Base-by-base conservation (phyloP, 2,797 vertebrate genomes). In the Takifugu rubripes region DNA sequence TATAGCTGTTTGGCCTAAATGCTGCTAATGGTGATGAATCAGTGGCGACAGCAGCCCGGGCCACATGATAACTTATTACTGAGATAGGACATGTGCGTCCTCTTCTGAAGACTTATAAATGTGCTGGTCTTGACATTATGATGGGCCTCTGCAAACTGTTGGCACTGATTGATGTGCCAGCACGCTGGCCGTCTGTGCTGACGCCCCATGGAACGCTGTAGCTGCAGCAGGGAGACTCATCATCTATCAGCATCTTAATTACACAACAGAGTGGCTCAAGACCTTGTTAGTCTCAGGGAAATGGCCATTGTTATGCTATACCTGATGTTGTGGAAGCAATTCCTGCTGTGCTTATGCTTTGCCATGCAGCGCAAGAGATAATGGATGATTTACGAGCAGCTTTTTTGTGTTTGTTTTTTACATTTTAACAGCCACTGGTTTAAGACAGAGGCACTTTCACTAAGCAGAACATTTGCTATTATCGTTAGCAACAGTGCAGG, bases 41-140 rank as follows among this genome's bases (percentile, higher is more conserved):
- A 75, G 76, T 62, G 73, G 78, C 66, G 84, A 86, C 84, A 85
- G 82, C 69, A 58, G 79, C 67, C 66, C 1, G 16, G 70, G 78
- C 80, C 68, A 80, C 77, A 68, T 66, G 84, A 78, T 77, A 84
- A 82, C 71, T 88, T 90, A 84, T 82, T 90, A 88, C 85, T 87
- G 88, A 80, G 70, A 79, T 52, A 66, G 76, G 59, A 74, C 72
- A 81, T 70, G 64, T 61, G 74, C 66, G 54, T 78, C 75, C 78
- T 88, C 84, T 82, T 88, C 79, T 76, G 85, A 87, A 74, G 86
- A 71, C 76, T 87, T 88, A 84, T 87, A 84, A 89, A 91, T 88
- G 84, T 82, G 83, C 74, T 69, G 45, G 69, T 67, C 52, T 60
- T 90, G 88, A 89, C 82, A 68, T 87, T 87, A 88, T 90, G 89